These are phyloP conservation scores for Aphaenogaster floridana DNA, from an alignment of 1,140 invertebrate genomes.

Conservation along the genomic window DNA sequence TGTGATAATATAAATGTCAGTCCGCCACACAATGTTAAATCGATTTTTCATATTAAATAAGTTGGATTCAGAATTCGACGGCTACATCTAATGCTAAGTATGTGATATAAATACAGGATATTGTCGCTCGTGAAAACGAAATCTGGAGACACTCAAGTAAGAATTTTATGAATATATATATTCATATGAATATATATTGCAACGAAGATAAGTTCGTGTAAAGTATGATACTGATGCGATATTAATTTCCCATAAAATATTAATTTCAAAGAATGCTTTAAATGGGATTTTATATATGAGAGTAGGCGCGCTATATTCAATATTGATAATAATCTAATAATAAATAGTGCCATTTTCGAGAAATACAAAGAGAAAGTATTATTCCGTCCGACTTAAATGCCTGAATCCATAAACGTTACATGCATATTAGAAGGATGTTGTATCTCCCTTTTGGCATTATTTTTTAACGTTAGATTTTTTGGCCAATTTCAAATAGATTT, in stretches of 20 bases:
- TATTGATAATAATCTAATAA: background rate
- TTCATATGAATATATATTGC: background rate
- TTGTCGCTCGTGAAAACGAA: constrained; percentile 27
- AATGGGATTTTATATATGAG: background rate
- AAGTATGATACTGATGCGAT: background rate
- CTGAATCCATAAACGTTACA: background rate
- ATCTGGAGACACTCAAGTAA: constrained; percentile 29
- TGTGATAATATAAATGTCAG: constrained; percentile 7
- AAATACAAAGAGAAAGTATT: background rate
- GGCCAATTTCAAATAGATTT: background rate
- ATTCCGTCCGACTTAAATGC: background rate
- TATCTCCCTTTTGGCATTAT: background rate
- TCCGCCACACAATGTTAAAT: background rate
- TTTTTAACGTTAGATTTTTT: background rate
- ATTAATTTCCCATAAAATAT: background rate
- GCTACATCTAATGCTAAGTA: constrained; percentile 22
- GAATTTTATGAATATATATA: background rate
- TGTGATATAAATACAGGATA: constrained; percentile 14
- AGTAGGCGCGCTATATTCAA: background rate
- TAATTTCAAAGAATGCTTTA: constrained; percentile 11
- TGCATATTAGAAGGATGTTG: background rate
- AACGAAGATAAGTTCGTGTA: background rate
- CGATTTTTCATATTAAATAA: constrained; percentile 28
- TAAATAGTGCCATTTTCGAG: constrained; percentile 12
- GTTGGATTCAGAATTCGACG: background rate